Percentiles rank a stretch among this genome's conserved stretches.
Conservation (phyloP, 2,888 invertebrate genomes). For the Bombylius major region DNA sequence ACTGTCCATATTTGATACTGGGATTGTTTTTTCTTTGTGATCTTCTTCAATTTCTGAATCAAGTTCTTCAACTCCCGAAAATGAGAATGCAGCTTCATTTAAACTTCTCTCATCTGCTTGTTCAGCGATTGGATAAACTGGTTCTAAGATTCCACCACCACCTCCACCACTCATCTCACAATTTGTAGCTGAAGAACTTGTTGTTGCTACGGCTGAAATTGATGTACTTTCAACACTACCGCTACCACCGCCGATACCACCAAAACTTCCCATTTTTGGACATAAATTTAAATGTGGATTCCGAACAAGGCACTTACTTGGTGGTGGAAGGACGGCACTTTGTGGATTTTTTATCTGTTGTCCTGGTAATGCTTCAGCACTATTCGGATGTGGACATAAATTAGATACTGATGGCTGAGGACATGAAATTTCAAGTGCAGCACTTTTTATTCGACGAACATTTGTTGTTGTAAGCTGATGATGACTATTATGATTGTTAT, state of each 20-base stretch:
- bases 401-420: constrained; percentile 55
- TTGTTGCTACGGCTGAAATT: not conserved
- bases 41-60: constrained; percentile 40
- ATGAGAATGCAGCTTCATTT: constrained; percentile 23
- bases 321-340: constrained; percentile 50
- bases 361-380: constrained; percentile 59
- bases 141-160: constrained; percentile 37
- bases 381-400: constrained; percentile 68
- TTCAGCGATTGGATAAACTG: constrained; percentile 73
- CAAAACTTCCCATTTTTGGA: constrained; percentile 38
- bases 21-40: not conserved
- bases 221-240: too few species aligned
- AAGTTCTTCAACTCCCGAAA: constrained; percentile 2
- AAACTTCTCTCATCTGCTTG: constrained; percentile 59
- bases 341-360: constrained; percentile 54
- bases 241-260: constrained; percentile 1
- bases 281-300: constrained; percentile 59
- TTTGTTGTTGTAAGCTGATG: constrained; percentile 10
- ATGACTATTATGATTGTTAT: constrained; percentile 26
- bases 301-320: constrained; percentile 54
- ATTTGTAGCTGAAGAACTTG: not conserved
- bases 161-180: not conserved
- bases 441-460: constrained; percentile 55
- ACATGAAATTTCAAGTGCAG: constrained; percentile 57
- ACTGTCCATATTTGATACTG: constrained; percentile 5